Base-by-base conservation (phyloP, 2,888 invertebrate genomes). In the Leptinotarsa haldemani region DNA sequence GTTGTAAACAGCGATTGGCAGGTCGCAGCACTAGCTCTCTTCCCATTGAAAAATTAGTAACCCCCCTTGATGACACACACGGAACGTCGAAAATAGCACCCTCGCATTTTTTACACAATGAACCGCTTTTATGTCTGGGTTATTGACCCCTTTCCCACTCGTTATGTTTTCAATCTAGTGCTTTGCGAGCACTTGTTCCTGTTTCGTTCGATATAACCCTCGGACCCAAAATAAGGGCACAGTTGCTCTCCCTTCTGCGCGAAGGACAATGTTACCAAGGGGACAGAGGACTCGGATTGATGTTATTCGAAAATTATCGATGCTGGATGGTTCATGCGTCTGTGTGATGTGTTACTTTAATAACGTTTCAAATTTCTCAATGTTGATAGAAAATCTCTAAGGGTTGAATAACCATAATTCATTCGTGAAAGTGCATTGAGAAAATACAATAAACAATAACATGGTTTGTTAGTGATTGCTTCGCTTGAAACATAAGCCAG, bases 121-220 rank as follows among this genome's bases (percentile, higher is more conserved):
- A 61, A 61, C 40, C 61, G 61, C 40, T 18, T 22, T 61, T 61
- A 61, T 40, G 30, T 48, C 18, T 63, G 67, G 73, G 73, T 69
- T 69, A 53, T 73, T 69, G 73, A 73, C 73, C 73, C 56, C 69
- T 65, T 65, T 61, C 30, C 48, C 47, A 69, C 61, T 65, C 73
- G 69, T 61, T 7, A 69, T 65, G 69, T 73, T 65, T 69, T 73
- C 73, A 50, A 73, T 73, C 69, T 65, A 65, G 69, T 69, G 52
- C 69, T 50, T 69, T 69, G 65, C 73, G 61, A 69, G 65, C 73
- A 73, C 73, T 73, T 73, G 73, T 66, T 61, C 61, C 25, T 69
- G 65, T 69, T 68, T 69, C 67, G 73, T 73, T 69, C 9, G 12
- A 40, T 61, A 61, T 18, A 9, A 40, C 40, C 61, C 61, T 61